Base-by-base conservation (phyloP, 2,888 invertebrate species). In the Teleiodes luculella region DNA sequence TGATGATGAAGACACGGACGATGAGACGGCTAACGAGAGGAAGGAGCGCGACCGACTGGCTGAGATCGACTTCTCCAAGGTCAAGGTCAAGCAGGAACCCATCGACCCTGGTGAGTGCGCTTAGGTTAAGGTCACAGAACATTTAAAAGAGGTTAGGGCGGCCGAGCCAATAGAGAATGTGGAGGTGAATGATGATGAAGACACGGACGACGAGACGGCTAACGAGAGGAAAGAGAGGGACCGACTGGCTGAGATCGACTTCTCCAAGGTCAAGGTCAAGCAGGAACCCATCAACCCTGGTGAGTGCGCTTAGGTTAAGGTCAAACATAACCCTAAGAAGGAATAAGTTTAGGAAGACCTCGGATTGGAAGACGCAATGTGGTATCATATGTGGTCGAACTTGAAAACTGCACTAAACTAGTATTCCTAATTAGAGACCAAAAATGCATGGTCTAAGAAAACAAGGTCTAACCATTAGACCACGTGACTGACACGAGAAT, bases 251-350 rank as follows among this genome's bases (percentile, higher is more conserved):
- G 67, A 64, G 30, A 56, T 76, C 2, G 83, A 88, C 71, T 82
- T 89, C 64, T 68, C 76, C 13, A 80, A 75, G 48, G 78, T 94
- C 18, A 92, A 91, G 79, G 91, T 94, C 62, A 95, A 95, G 69
- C 92, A 92, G 71, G 95, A 95, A 72, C 94, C 94, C 0, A 67
- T 93, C 13, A 94, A 43, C 28, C 43, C 43, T 13, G 43, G 43
- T 43, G 20, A 43, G 0, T n/a, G n/a, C n/a, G n/a, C n/a, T n/a
- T n/a, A 75, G 79, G 91, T 94, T 62, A 95, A 95, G 79, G 91
- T 94, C 62, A 95, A 95, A 70, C 92, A 92, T 70, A 95, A 95
- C 72, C 94, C 94, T 0, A 67, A 93, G n/a, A n/a, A n/a, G n/a
- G n/a, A n/a, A n/a, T n/a, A n/a, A n/a, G n/a, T n/a, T n/a, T n/a